Base-by-base conservation (phyloP, 2,113 vertebrate species). In the Terrapene triunguis region DNA sequence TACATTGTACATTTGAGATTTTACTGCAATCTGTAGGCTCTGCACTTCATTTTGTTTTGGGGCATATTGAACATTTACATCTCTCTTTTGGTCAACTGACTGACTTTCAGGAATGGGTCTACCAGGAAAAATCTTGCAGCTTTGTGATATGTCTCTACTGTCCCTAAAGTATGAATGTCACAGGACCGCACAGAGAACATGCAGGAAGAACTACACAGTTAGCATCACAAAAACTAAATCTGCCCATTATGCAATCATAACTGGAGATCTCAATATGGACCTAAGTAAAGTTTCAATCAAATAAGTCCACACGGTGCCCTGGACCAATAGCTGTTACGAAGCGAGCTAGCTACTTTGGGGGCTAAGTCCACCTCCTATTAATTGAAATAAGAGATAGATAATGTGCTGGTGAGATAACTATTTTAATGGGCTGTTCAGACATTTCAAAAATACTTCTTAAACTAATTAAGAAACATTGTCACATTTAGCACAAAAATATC, bases 301-400 rank as follows among this genome's bases (percentile, higher is more conserved):
- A 27, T 17, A 94, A 44, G 48, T 83, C 50, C 29, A 35, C 0
- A 0, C 32, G n/a, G 3, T 21, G 54, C 27, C 2, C 72, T 82
- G 57, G 47, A n/a, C 11, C 35, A 76, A 78, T 35, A 88, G 87
- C 51, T 44, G 25, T 44, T 1, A 32, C 42, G 24, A 80, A 80
- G 6, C 12, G 5, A 82, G 25, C 1, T 32, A 13, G 12, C 6
- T 53, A 85, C 55, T 10, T 22, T 21, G 1, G 1, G 19, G 10
- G 8, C 24, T 8, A 80, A 42, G 11, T 17, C 13, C n/a, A 48
- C 4, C 50, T 81, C 48, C 55, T 80, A 65, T 2, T 21, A 10
- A 65, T 83, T 51, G 74, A 51, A 57, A 47, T 38, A 51, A 78
- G 25, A 50, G 42, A 29, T 32, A 42, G 62, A 44, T 50, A 57